Evolutionary conservation across 2,113 vertebrate genomes (phyloP).

Genomic region (Ranitomeya imitator): DNA sequence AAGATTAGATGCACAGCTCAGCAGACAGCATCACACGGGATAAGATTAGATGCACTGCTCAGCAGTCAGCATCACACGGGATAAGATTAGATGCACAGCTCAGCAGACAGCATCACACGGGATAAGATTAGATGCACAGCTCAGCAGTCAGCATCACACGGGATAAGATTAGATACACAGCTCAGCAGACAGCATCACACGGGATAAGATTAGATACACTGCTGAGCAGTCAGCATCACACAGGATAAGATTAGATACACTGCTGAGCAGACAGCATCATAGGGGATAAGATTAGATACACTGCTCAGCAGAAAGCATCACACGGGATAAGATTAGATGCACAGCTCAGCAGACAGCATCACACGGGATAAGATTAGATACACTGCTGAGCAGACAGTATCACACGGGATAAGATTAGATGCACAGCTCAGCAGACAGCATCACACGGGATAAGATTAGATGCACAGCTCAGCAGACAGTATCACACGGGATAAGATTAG

Average conservation of each 20-base stretch:
- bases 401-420: not conserved
- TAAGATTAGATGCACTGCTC: not conserved
- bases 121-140: not conserved
- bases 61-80: not conserved
- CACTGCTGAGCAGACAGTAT: not conserved
- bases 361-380: too few species aligned
- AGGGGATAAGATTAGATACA: too few species aligned
- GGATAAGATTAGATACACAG: not conserved
- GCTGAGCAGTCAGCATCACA: not conserved
- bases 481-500: not conserved
- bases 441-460: too few species aligned
- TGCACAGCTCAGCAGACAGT: not conserved
- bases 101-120: too few species aligned
- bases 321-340: not conserved
- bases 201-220: not conserved
- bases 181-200: too few species aligned
- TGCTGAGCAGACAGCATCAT: too few species aligned
- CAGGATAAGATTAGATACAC: not conserved
- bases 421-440: too few species aligned
- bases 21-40: too few species aligned
- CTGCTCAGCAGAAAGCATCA: not conserved
- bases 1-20: conserved; percentile 2
- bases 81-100: not conserved
- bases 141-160: not conserved
- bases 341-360: too few species aligned